Evolutionary conservation across 2,113 vertebrate genomes (phyloP).

Genomic region (Puma concolor): DNA sequence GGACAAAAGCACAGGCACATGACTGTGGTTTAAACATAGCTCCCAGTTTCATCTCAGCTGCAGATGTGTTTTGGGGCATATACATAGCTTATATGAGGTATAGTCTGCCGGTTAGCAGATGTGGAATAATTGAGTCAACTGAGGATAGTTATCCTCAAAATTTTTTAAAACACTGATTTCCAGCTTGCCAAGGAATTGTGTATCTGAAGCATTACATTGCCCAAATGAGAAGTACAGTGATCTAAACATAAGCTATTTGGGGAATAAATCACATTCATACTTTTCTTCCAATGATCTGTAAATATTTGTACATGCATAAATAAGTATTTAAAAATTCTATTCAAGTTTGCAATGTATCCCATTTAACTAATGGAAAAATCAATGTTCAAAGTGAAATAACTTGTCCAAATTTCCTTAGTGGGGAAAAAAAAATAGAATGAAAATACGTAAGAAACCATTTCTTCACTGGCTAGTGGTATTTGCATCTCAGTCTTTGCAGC

Average conservation of each 20-base stretch:
- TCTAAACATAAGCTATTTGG: slow-evolving; percentile 7
- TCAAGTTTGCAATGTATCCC: not conserved
- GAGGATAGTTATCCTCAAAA: not conserved
- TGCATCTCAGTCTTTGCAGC: not conserved
- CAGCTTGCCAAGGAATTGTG: not conserved
- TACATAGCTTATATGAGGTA: not conserved
- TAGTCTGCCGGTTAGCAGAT: not conserved
- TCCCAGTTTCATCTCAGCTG: slow-evolving; percentile 13
- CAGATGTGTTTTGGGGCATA: not conserved
- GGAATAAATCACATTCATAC: not conserved
- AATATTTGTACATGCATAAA: not conserved
- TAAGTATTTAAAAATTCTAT: not conserved
- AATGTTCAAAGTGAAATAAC: not conserved
- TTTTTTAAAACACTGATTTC: slow-evolving; percentile 33
- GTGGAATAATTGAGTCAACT: slow-evolving; percentile 2
- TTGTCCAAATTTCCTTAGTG: slow-evolving; percentile 8
- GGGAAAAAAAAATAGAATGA: not conserved
- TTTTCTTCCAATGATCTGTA: not conserved
- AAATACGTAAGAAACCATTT: not conserved
- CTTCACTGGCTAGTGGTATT: not conserved
- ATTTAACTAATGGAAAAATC: slow-evolving; percentile 18
- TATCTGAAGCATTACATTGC: not conserved
- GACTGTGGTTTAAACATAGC: slow-evolving; percentile 35
- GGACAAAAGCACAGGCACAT: slow-evolving; percentile 18
- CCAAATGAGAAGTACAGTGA: slow-evolving; percentile 3